These are phyloP conservation scores for human DNA, from an alignment of 2,113 vertebrate genomes.

Conservation along the genomic window DNA sequence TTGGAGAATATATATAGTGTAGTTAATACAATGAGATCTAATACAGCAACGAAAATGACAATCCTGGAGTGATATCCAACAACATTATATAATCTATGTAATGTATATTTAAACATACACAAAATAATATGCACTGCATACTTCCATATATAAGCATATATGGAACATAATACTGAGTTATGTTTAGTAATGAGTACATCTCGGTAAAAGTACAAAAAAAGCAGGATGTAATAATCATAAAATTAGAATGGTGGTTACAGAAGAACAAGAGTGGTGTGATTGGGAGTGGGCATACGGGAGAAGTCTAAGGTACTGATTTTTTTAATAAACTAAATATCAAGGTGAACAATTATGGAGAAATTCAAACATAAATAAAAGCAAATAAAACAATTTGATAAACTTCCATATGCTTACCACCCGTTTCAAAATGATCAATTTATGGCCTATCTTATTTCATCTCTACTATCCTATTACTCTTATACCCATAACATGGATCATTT, in stretches of 20 bases:
- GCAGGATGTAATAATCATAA: not conserved
- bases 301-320: not conserved
- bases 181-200: not conserved
- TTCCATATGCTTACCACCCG: not conserved
- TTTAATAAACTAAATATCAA: not conserved
- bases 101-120: not conserved
- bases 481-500: not conserved
- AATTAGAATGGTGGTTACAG: not conserved
- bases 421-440: constrained; percentile 12
- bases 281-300: not conserved
- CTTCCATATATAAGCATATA: not conserved
- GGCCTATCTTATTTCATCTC: not conserved
- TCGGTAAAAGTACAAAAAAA: not conserved
- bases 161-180: not conserved
- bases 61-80: not conserved
- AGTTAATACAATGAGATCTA: not conserved
- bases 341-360: not conserved
- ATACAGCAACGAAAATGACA: not conserved
- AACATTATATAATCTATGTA: not conserved
- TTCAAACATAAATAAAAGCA: not conserved
- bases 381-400: not conserved
- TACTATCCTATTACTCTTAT: not conserved
- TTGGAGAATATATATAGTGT: not conserved
- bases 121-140: not conserved
- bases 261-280: not conserved